Conservation (phyloP, 2,797 vertebrate genomes). For the Syngnathus rostellatus region DNA sequence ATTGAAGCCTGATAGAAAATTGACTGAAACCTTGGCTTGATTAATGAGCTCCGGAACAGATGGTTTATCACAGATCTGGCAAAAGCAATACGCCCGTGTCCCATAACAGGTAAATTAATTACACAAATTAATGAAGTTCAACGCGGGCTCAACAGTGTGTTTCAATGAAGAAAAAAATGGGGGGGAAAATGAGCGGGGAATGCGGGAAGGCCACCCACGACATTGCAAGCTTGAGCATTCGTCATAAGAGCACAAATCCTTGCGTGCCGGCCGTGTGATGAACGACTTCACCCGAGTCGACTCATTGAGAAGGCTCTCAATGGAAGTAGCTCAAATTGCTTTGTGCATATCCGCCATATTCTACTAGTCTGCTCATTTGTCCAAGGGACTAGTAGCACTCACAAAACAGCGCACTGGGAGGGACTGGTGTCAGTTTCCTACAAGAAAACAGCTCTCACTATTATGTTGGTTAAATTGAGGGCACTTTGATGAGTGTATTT, state of each 20-base stretch:
- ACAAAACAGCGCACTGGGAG: neutral
- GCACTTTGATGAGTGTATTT: too few species aligned
- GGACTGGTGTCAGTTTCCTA: too few species aligned
- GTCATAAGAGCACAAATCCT: conserved; percentile 55
- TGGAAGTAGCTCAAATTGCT: conserved; percentile 12
- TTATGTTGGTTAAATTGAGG: too few species aligned
- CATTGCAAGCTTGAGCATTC: conserved; percentile 46
- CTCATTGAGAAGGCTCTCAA: conserved; percentile 58
- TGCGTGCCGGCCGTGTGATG: conserved; percentile 50
- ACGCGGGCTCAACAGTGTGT: conserved; percentile 57
- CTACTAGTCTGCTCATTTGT: too few species aligned
- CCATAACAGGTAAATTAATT: conserved; percentile 64
- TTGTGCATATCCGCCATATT: too few species aligned
- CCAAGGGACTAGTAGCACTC: too few species aligned
- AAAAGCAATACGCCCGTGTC: conserved; percentile 60
- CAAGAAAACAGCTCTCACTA: too few species aligned
- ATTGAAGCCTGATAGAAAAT: conserved; percentile 9
- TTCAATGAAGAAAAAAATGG: conserved; percentile 28
- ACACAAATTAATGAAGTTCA: conserved; percentile 70
- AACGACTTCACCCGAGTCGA: conserved; percentile 48
- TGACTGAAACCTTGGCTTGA: conserved; percentile 57
- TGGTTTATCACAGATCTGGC: conserved; percentile 67
- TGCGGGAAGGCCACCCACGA: conserved; percentile 47
- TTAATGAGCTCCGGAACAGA: conserved; percentile 49
- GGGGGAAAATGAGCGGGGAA: too few species aligned